These are phyloP conservation scores for Agrilus biguttatus DNA, from an alignment of 2,888 invertebrate species.

Conservation along the genomic window DNA sequence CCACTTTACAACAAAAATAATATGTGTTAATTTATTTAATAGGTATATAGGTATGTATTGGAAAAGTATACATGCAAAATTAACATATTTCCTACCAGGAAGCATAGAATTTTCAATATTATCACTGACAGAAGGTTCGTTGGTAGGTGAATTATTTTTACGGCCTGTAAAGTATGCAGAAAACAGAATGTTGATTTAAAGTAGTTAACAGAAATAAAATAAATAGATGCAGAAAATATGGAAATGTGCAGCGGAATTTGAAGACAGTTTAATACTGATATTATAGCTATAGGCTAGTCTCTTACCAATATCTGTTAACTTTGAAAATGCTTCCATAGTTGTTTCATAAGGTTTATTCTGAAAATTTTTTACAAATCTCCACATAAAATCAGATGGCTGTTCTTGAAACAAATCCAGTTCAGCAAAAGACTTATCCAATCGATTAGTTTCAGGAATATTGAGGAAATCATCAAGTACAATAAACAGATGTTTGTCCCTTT, in stretches of 20 bases:
- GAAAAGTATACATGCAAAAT: no score
- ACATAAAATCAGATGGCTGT: constrained; percentile 49
- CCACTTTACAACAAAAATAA: no score
- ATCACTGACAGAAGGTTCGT: no score
- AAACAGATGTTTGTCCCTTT: constrained; percentile 56
- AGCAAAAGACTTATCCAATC: constrained; percentile 72
- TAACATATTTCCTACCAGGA: no score
- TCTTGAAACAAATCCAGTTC: constrained; percentile 72
- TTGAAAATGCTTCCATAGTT: constrained; percentile 74
- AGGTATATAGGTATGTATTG: no score
- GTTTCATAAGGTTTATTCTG: constrained; percentile 66
- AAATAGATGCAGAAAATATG: no score
- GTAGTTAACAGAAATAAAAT: no score
- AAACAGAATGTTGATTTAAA: neutral
- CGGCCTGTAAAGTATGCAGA: neutral
- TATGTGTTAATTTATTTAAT: no score
- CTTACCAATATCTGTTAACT: constrained; percentile 65
- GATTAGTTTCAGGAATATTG: constrained; percentile 47
- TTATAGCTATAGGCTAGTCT: neutral
- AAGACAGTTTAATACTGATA: neutral
- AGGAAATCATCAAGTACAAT: constrained; percentile 50
- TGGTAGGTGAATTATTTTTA: no score
- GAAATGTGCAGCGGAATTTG: no score
- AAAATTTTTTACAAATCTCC: constrained; percentile 45
- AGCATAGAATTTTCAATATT: no score